These are phyloP conservation scores for Chiloscyllium punctatum DNA, from an alignment of 2,797 vertebrate genomes.

Conservation along the genomic window DNA sequence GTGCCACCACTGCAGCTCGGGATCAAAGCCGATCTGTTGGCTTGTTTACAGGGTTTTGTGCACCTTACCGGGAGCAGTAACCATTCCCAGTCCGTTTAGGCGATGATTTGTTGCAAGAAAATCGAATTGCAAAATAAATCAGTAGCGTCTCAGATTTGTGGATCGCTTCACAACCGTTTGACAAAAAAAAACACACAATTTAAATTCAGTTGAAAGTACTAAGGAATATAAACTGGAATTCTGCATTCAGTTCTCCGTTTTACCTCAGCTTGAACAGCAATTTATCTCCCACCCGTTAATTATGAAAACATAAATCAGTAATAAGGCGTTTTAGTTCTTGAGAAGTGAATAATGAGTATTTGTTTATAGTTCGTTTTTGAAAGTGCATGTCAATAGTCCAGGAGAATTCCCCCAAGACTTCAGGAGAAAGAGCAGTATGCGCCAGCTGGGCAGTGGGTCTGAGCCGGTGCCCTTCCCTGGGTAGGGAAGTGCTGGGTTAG, in stretches of 20 bases:
- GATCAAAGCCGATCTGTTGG: background rate
- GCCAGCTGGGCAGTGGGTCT: background rate
- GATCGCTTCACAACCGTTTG: background rate
- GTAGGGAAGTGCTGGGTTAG: background rate
- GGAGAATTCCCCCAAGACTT: background rate
- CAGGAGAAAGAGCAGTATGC: background rate
- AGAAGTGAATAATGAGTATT: background rate
- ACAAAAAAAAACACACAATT: background rate
- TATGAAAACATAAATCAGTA: background rate
- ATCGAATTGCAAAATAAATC: background rate
- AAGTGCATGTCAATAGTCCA: background rate
- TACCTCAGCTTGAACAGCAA: background rate
- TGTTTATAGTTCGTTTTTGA: background rate
- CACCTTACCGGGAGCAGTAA: background rate
- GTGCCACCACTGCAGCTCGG: background rate
- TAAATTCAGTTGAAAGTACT: background rate
- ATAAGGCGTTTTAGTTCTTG: background rate
- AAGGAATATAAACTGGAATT: background rate
- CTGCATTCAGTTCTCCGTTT: background rate
- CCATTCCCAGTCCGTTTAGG: background rate
- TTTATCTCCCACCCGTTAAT: background rate
- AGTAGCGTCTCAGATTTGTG: background rate
- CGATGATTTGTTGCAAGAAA: background rate
- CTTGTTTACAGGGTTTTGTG: background rate
- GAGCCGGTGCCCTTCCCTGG: background rate